Evolutionary conservation across 2,888 invertebrate genomes (phyloP).

Genomic region (Rotaria macrura): DNA sequence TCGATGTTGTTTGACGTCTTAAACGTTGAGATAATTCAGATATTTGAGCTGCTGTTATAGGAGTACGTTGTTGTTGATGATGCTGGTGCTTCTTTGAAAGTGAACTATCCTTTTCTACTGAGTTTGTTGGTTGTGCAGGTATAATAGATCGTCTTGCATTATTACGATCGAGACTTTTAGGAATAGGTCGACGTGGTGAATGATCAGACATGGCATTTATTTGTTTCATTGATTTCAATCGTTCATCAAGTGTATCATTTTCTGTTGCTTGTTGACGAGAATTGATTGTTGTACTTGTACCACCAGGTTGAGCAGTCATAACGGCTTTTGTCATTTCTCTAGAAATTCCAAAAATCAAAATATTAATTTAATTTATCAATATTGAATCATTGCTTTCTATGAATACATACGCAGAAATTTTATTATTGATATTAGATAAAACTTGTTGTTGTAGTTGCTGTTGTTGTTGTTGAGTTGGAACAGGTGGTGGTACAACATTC

Average conservation of each 20-base stretch:
- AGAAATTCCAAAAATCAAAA: not conserved
- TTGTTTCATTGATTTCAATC: not conserved
- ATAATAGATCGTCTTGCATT: not conserved
- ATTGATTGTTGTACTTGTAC: not conserved
- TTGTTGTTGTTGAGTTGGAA: not conserved
- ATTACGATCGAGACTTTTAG: not conserved
- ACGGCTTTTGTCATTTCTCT: slow-evolving; percentile 9
- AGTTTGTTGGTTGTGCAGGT: not conserved
- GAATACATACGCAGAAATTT: not conserved
- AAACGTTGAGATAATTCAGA: not conserved
- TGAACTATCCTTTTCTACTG: not conserved
- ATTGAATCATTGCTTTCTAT: not conserved
- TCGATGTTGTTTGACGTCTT: not conserved
- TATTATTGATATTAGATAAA: not conserved
- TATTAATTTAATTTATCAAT: too few relatives aligned
- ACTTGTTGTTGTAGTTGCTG: slow-evolving; percentile 4
- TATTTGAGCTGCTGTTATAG: not conserved
- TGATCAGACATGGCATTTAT: not conserved
- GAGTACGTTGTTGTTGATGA: not conserved
- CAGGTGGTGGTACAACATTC: not conserved
- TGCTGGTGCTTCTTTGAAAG: not conserved
- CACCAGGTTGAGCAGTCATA: not conserved
- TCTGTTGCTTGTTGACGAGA: not conserved
- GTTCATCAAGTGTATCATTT: not conserved
- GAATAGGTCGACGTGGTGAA: not conserved